Evolutionary conservation across 1,140 invertebrate species (phyloP), one percentile per base, ranked within the genome.

Genomic region (Meloidogyne exigua): DNA sequence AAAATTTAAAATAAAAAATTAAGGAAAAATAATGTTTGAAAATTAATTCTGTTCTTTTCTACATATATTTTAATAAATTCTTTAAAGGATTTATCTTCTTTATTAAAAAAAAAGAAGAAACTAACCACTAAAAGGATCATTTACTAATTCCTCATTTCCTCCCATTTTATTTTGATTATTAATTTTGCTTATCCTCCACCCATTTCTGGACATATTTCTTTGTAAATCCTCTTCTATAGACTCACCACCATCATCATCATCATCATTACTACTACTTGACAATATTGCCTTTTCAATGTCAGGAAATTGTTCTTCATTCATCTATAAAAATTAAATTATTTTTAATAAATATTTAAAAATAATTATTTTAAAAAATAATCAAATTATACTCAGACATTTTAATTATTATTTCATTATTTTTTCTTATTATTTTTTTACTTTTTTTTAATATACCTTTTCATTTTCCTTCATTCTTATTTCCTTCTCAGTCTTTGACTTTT

Each of bases 141-240:
- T 57, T n/a, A 57, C 9, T 57, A 57, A 57, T 65, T 73, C 36
- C 23, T 32, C 57, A 36, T 32, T 36, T 9, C 28, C 66, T 64
- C 72, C 21, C 23, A 62, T 66, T 65, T 62, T n/a, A 64, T 39
- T 39, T 39, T 39, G 4, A 39, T 39, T 10, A 39, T 39, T 28
- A 15, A 62, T 57, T 72, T 32, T 64, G 71, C n/a, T 73, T 39
- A 73, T 65, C 5, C 15, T 57, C 49, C 49, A 57, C 18, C n/a
- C 18, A n/a, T 18, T 57, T n/a, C 18, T 57, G 10, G 36, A 39
- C 9, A 39, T 39, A 9, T 7, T 39, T 0, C 9, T 39, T 7
- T 39, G 3, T n/a, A 57, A 57, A 57, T 57, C 49, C 49, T 57
- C 49, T 57, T 57, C 49, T 57, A n/a, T n/a, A 3, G 18, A n/a